A percentile compares a stretch with the other conserved stretches of the same genome.
These are phyloP conservation scores for Umimayanthus kanabou DNA, from an alignment of 92 coral and sea anemone genomes.

Conservation along the genomic window DNA sequence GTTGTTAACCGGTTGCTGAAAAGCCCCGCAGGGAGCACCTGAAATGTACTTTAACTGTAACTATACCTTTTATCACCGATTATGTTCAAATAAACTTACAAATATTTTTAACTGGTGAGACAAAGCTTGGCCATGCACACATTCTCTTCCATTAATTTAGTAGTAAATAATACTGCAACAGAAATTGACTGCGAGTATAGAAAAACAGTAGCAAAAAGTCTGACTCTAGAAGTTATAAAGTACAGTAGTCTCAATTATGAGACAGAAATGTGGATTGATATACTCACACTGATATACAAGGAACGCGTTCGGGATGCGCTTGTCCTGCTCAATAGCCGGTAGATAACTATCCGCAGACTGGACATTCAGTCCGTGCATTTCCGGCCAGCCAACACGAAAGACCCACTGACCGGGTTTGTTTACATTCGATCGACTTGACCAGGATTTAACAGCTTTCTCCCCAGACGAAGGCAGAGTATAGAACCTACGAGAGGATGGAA, in stretches of 20 bases:
- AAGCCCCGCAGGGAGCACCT: no score
- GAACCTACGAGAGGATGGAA: conserved; percentile 43
- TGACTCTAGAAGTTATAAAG: no score
- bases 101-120: no score
- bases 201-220: no score
- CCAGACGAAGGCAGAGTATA: conserved; percentile 76
- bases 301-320: conserved; percentile 35
- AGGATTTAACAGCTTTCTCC: conserved; percentile 46
- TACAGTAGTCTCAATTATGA: no score
- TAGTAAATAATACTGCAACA: no score
- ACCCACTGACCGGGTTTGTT: conserved; percentile 88
- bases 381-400: conserved; percentile 77
- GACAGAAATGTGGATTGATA: neutral
- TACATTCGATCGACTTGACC: conserved; percentile 68
- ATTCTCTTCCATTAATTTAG: no score
- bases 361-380: conserved; percentile 59
- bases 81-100: neutral
- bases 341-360: conserved; percentile 68
- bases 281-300: conserved; percentile 66
- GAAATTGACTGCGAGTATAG: no score
- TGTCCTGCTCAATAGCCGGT: neutral
- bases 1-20: no score
- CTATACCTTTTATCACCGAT: neutral
- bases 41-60: no score
- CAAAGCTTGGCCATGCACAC: no score